Evolutionary conservation across 2,888 invertebrate genomes (phyloP).

Genomic region (Aleiodes leptofemur): DNA sequence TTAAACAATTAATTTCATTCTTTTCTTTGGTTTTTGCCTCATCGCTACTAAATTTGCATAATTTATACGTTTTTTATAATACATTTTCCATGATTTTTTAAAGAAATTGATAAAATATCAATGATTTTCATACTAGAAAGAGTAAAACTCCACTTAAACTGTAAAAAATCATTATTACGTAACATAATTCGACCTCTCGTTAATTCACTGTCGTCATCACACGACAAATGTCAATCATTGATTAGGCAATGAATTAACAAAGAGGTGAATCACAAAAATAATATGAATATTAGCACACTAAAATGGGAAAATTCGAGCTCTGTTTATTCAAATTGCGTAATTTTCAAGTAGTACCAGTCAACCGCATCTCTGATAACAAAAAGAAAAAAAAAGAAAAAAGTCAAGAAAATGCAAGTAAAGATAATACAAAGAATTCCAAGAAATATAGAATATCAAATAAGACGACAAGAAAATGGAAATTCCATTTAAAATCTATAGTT

Average conservation of each 20-base stretch:
- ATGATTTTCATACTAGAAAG: no score
- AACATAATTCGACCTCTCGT: slow-evolving; percentile 1
- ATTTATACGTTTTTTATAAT: slow-evolving; percentile 1
- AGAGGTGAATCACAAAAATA: background rate
- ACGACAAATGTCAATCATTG: slow-evolving; percentile 1
- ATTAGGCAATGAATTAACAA: slow-evolving; percentile 2
- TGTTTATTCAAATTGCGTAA: background rate
- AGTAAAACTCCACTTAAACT: no score
- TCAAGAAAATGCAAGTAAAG: background rate
- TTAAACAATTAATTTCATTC: no score
- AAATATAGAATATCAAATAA: background rate
- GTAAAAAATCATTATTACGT: background rate
- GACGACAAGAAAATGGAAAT: background rate
- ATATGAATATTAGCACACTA: background rate
- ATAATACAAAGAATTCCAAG: background rate
- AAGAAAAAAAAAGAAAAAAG: background rate
- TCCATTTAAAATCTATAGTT: background rate
- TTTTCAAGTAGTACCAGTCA: background rate
- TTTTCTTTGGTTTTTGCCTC: no score
- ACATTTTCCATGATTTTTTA: background rate
- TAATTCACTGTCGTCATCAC: background rate
- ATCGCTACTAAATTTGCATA: no score
- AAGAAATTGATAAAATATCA: no score
- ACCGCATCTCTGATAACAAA: background rate
- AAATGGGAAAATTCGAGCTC: background rate